Conservation (phyloP, 2,888 invertebrate genomes). For the Trissolcus brochymenae region DNA sequence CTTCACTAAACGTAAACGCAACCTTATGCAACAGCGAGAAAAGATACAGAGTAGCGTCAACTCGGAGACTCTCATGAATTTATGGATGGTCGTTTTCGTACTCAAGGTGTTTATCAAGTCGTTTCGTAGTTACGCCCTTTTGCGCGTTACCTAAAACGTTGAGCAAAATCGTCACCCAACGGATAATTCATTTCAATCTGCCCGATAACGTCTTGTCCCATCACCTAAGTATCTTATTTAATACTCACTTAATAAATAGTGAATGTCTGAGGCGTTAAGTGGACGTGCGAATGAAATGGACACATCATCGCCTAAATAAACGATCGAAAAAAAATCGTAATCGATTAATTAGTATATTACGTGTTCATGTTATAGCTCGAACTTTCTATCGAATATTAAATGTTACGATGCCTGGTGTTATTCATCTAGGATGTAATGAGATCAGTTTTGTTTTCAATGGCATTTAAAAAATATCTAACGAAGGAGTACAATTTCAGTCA, state of each 20-base stretch:
- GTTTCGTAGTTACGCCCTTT: conserved; percentile 67
- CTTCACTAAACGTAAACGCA: conserved; percentile 51
- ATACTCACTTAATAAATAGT: too few relatives aligned
- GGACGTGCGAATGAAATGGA: too few relatives aligned
- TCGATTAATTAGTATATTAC: too few relatives aligned
- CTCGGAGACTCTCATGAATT: conserved; percentile 66
- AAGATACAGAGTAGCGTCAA: conserved; percentile 36
- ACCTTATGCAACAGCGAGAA: conserved; percentile 65
- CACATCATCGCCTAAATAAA: not conserved
- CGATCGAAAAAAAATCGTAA: not conserved
- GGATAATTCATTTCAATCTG: conserved; percentile 32
- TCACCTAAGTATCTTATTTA: too few relatives aligned
- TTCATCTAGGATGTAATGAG: too few relatives aligned
- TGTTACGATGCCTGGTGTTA: too few relatives aligned
- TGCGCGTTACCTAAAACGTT: conserved; percentile 32
- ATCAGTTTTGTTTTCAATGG: not conserved
- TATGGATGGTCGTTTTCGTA: conserved; percentile 67
- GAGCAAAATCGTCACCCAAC: conserved; percentile 15
- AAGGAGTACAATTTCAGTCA: conserved; percentile 18
- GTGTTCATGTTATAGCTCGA: too few relatives aligned
- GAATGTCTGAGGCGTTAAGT: too few relatives aligned
- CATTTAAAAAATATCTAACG: too few relatives aligned
- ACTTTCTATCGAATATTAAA: too few relatives aligned
- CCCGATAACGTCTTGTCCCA: too few relatives aligned
- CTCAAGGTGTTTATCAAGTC: conserved; percentile 70